Base-by-base conservation (phyloP, 2,113 vertebrate genomes). In the Chlorodrepanis virens region DNA sequence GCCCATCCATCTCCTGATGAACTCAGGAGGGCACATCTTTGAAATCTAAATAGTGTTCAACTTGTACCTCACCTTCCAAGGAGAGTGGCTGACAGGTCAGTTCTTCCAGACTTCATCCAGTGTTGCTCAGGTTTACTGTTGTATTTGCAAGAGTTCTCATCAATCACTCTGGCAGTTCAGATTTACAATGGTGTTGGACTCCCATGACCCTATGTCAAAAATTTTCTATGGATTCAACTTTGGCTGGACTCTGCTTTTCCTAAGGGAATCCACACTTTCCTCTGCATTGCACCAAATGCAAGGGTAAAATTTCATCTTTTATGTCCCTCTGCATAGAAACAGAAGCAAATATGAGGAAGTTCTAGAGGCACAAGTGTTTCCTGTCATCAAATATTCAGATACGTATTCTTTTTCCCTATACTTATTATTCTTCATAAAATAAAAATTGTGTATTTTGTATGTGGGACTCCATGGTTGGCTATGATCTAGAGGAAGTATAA, bases 151-250 rank as follows among this genome's bases (percentile, higher is more conserved):
- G 42, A 35, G 28, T 24, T 61, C 50, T 60, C 72, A 86, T 65
- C 61, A 88, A 59, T 72, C 28, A 65, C 54, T 72, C 59, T 59
- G 72, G 18, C 59, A 77, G 45, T 42, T 92, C n/a, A 74, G 47
- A 39, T 44, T 72, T 69, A 57, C 23, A 77, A 25, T 24, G 20
- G 35, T 45, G 19, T 47, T 83, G 21, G 54, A 54, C 25, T 77
- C 47, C 72, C 1, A 2, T 33, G 47, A 42, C 35, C 33, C 56
- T 59, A 68, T 20, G 29, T 10, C 0, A 0, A 29, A 24, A 63
- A 18, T n/a, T 77, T 86, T 63, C 59, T 83, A 18, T 3, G 3
- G 45, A 72, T 61, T 29, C 52, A 86, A 6, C 54, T 77, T 50
- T 83, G 44, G 64, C 40, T 90, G 64, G 19, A 89, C 56, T 54